Base-by-base conservation (phyloP, 2,888 invertebrate species). In the Tetramorium bicarinatum region DNA sequence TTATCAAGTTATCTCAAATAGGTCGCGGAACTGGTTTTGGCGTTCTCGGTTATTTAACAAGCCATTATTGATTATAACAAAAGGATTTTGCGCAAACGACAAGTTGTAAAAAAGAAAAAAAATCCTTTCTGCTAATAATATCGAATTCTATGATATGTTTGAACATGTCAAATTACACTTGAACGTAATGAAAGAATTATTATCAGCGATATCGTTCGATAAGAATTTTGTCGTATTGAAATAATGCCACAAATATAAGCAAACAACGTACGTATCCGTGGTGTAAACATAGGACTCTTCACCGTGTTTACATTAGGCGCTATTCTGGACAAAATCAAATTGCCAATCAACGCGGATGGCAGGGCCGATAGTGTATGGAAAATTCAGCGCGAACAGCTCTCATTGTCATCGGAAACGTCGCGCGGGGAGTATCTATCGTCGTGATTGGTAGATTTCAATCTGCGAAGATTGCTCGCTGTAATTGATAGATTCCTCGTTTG, bases 1-100 rank as follows among this genome's bases (percentile, higher is more conserved):
- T 88, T 71, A 80, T 85, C 85, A 85, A 84, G 75, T 87, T 85
- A 49, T 38, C 75, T 47, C 29, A 90, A 90, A 86, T 91, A 85
- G 90, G 91, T 91, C 90, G 83, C 59, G 59, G 71, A 82, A 88
- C 83, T 82, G 87, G 83, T 88, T 86, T 87, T 49, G 83, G 79
- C 74, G 41, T 77, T 54, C 47, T 71, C 49, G 49, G 82, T 86
- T 89, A 87, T 86, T 88, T 79, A 86, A 83, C 86, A 29, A 67
- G 66, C 62, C 34, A 11, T 44, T 44, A 49, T 85, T 79, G 83
- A 67, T 49, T 77, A 56, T 49, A 52, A 75, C 62, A 76, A 67
- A 72, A 75, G 61, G 62, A 66, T 82, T 62, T 80, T 44, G 75
- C 66, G 64, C 34, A 81, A 85, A 87, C 74, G 82, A 79, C 56